Base-by-base conservation (phyloP, 2,888 invertebrate species). In the Drosophila meridionalis region DNA sequence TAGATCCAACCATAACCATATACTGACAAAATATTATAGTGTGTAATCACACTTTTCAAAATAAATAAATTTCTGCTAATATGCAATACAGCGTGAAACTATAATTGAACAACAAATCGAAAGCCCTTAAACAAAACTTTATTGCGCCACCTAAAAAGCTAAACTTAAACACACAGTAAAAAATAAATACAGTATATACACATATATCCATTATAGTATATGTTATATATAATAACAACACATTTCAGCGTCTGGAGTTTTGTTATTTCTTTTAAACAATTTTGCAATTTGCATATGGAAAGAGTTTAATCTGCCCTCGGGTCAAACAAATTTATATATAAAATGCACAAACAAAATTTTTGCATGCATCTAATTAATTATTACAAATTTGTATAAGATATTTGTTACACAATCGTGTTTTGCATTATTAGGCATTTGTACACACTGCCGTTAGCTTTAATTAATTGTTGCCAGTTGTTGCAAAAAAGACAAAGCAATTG, bases 391-490 rank as follows among this genome's bases (percentile, higher is more conserved):
- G 12, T 59, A 34, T 67, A 26, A 57, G 42, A 64, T 64, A 26
- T 45, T 45, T 28, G 28, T 78, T 78, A 68, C 75, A 75, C 71
- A 78, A 78, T 77, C 14, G 42, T 11, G 32, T 40, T 59, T 60
- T 59, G 59, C 66, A 71, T 70, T 79, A 63, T 60, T 53, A 60
- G 42, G 53, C 52, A 71, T 77, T 82, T 69, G 62, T 75, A 80
- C 84, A 85, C 67, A 66, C 52, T 66, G 72, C 69, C 48, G 61
- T 50, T 80, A 30, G 38, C 43, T 55, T 43, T 36, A 67, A 74
- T 77, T 78, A 77, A 75, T 72, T 73, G 77, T 75, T 83, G 81
- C 76, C 76, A 81, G 68, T 43, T 73, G 71, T 78, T 81, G 69
- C 77, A 68, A 68, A 62, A 40, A 65, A 75, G 26, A 59, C 26